Evolutionary conservation across 2,113 vertebrate species (phyloP), one percentile per base, ranked within the genome.

Genomic region (Piaya cayana): DNA sequence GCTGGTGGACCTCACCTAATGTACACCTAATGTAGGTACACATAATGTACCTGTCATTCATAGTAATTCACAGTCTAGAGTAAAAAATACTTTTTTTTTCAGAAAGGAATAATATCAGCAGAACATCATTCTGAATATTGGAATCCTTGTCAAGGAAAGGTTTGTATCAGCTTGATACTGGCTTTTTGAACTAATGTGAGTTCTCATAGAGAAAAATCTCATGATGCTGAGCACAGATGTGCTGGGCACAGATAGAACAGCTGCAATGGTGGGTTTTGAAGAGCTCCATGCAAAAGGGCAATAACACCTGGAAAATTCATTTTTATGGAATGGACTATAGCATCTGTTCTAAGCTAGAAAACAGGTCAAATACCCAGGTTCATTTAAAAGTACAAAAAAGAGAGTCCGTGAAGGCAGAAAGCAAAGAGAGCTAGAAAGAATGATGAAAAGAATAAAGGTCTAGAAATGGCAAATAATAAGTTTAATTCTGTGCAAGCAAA

Each of bases 101-200:
- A 30, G 27, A 96, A 69, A 55, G 39, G 45, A 92, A 65, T 13
- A 3, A 23, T 67, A n/a, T 42, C 50, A 91, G 15, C n/a, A 82
- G 55, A 77, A 67, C 47, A 74, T 55, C 50, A 80, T 9, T 16
- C 45, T 13, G 18, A 72, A 56, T 30, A 85, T 30, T 12, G 30
- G 65, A 77, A 52, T 25, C 22, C 56, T 16, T 42, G 32, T 62
- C 65, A 50, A 74, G 47, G 13, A 27, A 37, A 58, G 42, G 3
- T 58, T 90, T 94, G n/a, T 70, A 21, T 42, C 76, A 63, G 63
- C 47, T 92, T 18, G 15, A 74, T 53, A 37, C 23, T 37, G 59
- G 37, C 63, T 96, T 94, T 39, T 74, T 86, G 88, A 83, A 68
- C 71, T 93, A 50, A 86, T 65, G 45, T 52, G 34, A 86, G 79